phyloP scores from a whole-genome alignment of 2,113 vertebrate genomes.

The Archilochus colubris region DNA sequence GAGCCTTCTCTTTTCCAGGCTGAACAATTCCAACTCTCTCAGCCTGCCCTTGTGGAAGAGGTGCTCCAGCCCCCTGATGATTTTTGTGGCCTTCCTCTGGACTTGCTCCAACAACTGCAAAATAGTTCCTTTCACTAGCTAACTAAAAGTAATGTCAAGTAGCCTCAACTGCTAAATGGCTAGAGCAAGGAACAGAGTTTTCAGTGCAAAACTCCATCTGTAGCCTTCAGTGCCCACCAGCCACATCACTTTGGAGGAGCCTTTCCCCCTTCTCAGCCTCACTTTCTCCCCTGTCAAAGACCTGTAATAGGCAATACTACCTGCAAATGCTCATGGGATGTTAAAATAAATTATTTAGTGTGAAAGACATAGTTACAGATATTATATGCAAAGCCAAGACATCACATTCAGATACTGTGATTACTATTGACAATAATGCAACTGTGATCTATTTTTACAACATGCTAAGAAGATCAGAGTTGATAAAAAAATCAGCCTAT shows the following conservation, averaged over 20 bases:
- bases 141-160: not conserved
- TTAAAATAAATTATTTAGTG: not conserved
- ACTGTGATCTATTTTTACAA: not conserved
- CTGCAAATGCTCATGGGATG: not conserved
- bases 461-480: not conserved
- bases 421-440: not conserved
- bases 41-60: too few relatives aligned
- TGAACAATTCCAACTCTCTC: too few relatives aligned
- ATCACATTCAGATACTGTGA: not conserved
- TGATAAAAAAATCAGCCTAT: not conserved
- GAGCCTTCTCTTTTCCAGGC: too few relatives aligned
- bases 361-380: not conserved
- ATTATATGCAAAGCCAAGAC: not conserved
- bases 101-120: not conserved
- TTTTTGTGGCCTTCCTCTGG: too few relatives aligned
- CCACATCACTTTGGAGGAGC: not conserved
- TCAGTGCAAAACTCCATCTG: not conserved
- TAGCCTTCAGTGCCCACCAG: not conserved
- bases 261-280: not conserved
- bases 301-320: not conserved
- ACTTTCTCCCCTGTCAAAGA: not conserved
- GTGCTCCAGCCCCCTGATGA: too few relatives aligned
- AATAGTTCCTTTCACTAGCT: rapidly evolving
- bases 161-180: not conserved
- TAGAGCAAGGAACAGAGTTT: not conserved